These are phyloP conservation scores for Sula dactylatra DNA, from an alignment of 2,113 vertebrate species.

Conservation along the genomic window DNA sequence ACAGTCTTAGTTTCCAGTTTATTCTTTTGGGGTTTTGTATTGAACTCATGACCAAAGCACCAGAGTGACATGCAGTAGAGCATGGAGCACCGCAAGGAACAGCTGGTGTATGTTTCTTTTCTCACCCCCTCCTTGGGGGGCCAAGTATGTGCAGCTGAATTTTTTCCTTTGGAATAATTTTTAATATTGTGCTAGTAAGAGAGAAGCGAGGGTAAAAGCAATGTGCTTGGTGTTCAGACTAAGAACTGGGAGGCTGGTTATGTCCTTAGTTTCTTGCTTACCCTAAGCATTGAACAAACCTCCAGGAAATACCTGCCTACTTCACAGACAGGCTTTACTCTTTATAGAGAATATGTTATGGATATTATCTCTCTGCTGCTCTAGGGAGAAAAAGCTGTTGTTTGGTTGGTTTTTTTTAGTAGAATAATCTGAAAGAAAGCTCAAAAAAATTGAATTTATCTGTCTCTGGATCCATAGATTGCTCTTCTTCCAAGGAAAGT, in stretches of 20 bases:
- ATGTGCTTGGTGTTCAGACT: background rate
- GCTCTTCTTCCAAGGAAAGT: background rate
- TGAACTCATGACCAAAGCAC: conserved; percentile 4
- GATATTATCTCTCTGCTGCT: background rate
- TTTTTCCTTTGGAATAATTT: conserved; percentile 36
- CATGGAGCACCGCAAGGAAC: background rate
- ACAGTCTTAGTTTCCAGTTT: background rate
- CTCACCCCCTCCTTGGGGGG: background rate
- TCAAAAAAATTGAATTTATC: background rate
- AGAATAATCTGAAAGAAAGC: background rate
- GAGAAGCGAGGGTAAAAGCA: background rate
- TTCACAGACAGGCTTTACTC: background rate
- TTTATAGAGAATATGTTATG: background rate
- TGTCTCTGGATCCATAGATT: background rate
- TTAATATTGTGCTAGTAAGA: conserved; percentile 24
- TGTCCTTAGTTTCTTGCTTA: background rate
- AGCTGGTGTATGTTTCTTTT: conserved; percentile 28
- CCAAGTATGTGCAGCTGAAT: background rate
- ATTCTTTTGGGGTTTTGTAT: conserved; percentile 2
- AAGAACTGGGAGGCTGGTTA: background rate
- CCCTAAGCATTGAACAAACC: background rate
- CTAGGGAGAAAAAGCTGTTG: background rate
- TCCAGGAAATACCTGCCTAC: background rate
- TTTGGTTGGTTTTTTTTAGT: background rate
- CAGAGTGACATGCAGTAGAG: background rate